Evolutionary conservation across 2,797 vertebrate genomes (phyloP), one percentile per base, ranked within the genome.

Genomic region (Myotis myotis): DNA sequence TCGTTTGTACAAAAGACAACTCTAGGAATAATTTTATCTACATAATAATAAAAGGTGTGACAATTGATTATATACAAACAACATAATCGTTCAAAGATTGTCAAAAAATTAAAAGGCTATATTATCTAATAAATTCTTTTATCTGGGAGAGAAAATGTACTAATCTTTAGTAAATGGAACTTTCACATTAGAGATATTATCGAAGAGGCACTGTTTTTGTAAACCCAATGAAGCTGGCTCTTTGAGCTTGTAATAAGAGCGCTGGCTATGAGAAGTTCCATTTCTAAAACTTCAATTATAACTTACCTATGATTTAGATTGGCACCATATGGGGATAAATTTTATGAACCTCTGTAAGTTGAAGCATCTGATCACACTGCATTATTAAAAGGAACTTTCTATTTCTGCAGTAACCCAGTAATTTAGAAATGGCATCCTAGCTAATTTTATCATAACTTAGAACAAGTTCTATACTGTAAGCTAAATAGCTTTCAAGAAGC

Each of bases 241-340:
- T 83, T 53, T 64, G 44, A 87, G 51, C 22, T 36, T 66, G 4
- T 44, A 85, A 78, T 19, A 84, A 44, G 22, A 93, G 71, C 49
- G 87, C 93, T 68, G 70, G 19, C 75, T 60, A 28, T 15, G 2
- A 90, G 25, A 83, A 70, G 23, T 51, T 90, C 94, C 41, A 84
- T 51, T 87, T 80, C 84, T 96, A 57, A 87, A 92, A 91, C 41
- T 75, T 91, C 60, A 62, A 89, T 53, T 91, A 86, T 64, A 91
- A 89, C 2, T 36, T 89, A 82, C 66, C 57, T 93, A 55, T 36
- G 47, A 82, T 62, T 86, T 47, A 92, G n/a, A 91, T 9, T 62
- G 41, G 60, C 91, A 72, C 53, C 71, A 87, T 20, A 53, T 41
- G 71, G 38, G 76, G 60, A 79, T 75, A 91, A 88, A 76, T 66